Base-by-base conservation (phyloP, 2,888 invertebrate genomes). In the Biston stratarius region DNA sequence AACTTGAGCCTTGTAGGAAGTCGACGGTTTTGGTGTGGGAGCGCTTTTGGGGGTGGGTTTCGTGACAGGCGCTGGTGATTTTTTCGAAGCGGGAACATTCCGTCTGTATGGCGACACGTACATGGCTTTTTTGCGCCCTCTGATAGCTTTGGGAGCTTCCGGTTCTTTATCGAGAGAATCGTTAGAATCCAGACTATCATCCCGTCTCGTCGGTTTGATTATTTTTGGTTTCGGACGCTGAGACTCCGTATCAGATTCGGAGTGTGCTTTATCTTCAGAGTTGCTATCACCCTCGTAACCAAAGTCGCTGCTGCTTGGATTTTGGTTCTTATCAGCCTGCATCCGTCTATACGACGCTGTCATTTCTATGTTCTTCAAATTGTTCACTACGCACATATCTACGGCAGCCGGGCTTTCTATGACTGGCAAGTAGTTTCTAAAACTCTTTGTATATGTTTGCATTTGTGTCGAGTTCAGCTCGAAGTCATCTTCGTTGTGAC, bases 401-500 rank as follows among this genome's bases (percentile, higher is more conserved):
- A 90, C 90, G 0, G 92, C 85, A 0, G 93, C 86, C 0, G 93
- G 91, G 69, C 92, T 92, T 69, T 92, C 93, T 36, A 91, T 88
- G 0, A 94, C 94, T 0, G 94, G 93, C 38, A 94, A 81, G 66
- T 94, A 93, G 73, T 92, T 92, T 58, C 91, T 88, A 76, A 93
- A 90, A 75, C 94, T 94, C 83, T 92, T 94, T 49, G 95, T 95
- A 83, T 95, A 95, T 0, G 95, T 95, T 87, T 94, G 94, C 90
- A 95, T 94, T 80, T 94, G 92, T 10, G 94, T 91, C 61, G 95
- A 94, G 82, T 94, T 95, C 33, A 94, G 92, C 81, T 96, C 96
- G 33, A 96, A 96, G 75, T 96, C 96, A 62, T 96, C 96, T 68
- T 96, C 96, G 77, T 96, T 96, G 61, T 96, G 96, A 0, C 96